Conservation (phyloP, 2,113 vertebrate genomes). For the Menura novaehollandiae region DNA sequence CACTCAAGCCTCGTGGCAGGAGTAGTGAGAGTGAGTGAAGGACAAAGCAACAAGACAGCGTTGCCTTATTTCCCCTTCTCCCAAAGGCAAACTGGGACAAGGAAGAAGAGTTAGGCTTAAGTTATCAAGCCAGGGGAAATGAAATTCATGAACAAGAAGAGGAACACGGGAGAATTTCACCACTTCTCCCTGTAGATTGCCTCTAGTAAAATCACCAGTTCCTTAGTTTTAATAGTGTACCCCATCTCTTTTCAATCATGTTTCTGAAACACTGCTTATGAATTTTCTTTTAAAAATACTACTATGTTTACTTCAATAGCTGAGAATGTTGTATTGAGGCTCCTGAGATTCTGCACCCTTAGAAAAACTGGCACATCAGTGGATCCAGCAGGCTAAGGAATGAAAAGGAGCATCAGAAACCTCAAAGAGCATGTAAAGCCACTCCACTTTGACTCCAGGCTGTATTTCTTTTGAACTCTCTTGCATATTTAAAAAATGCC, state of each 20-base stretch:
- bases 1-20: not conserved
- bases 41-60: not conserved
- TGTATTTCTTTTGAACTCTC: not conserved
- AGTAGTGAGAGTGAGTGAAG: not conserved
- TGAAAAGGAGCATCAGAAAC: not conserved
- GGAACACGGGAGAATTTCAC: not conserved
- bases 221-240: not conserved
- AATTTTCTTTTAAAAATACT: not conserved
- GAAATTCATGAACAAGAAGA: not conserved
- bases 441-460: not conserved
- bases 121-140: not conserved
- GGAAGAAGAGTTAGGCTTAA: not conserved
- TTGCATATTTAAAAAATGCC: not conserved
- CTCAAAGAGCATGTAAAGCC: not conserved
- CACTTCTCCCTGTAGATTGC: rapidly evolving
- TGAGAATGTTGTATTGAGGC: not conserved
- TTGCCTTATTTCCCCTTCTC: not conserved
- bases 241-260: not conserved
- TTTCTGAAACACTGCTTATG: not conserved
- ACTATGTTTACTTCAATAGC: not conserved
- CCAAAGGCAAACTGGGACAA: not conserved
- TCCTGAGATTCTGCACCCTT: not conserved
- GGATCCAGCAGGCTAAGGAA: not conserved
- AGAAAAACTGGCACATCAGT: not conserved
- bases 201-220: not conserved